Evolutionary conservation across 2,888 invertebrate genomes (phyloP), one percentile per base, ranked within the genome.

Genomic region (Trypoxylon attenuatum): DNA sequence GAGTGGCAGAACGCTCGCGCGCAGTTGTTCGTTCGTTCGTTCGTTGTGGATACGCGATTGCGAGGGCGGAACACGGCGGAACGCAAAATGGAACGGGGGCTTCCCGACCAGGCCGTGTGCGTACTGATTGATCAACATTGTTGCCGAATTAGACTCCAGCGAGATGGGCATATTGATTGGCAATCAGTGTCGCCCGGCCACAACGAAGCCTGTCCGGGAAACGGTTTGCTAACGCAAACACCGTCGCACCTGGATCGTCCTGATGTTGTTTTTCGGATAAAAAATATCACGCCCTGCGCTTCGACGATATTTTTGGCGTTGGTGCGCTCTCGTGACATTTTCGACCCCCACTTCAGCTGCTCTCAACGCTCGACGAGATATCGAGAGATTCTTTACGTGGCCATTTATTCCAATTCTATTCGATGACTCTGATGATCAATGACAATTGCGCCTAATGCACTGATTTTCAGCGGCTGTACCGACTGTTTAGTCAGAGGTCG

Each of bases 161-260:
- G 84, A 86, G 84, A 86, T 84, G 84, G 83, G 82, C 84, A 84
- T 84, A 86, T 86, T 85, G 85, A 86, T 86, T 85, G 85, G 83
- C 85, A 86, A 86, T 86, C 85, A 86, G 84, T 83, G 84, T 80
- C 80, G 81, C 77, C 78, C 81, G 76, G 76, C 75, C 77, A 71
- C 80, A 79, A 81, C 81, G 80, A 81, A 82, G 79, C 79, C 77
- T 67, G 78, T 78, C 66, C 76, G 80, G 72, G 82, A 80, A 84
- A 82, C 78, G 76, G 77, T 81, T 79, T 74, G 72, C 71, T 57
- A 77, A 74, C 70, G 78, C 82, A 82, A 79, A 82, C 78, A 76
- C 74, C 76, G 73, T 73, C 72, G 73, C 71, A 66, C 72, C 62
- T 76, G 64, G 70, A 73, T 76, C 75, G 63, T 70, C 70, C 43